These are phyloP conservation scores for Hypotaenidia okinawae DNA, from an alignment of 2,797 vertebrate genomes.

Conservation along the genomic window DNA sequence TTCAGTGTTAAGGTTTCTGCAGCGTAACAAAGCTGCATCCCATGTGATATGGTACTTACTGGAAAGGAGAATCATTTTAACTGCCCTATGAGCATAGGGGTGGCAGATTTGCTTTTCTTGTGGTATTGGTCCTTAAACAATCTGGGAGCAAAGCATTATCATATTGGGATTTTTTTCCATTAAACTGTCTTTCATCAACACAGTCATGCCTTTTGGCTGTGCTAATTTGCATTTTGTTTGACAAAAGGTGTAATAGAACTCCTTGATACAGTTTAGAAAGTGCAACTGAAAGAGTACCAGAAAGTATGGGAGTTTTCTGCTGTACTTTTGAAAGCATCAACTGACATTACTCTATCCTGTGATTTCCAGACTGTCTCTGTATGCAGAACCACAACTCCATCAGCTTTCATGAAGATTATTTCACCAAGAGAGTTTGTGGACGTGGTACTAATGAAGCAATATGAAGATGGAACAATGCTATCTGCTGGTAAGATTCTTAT, in stretches of 20 bases:
- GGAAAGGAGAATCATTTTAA: background rate
- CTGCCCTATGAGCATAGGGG: background rate
- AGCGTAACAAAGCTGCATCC: background rate
- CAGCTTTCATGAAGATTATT: conserved; percentile 92
- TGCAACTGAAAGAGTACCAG: background rate
- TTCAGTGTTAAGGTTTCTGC: background rate
- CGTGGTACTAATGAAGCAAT: conserved; percentile 85
- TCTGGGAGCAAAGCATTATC: fast-evolving
- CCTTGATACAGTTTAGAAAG: background rate
- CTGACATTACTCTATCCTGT: background rate
- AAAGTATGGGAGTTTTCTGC: background rate
- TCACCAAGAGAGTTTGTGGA: conserved; percentile 96
- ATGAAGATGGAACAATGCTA: conserved; percentile 87
- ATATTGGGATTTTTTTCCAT: background rate
- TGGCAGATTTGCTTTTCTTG: background rate
- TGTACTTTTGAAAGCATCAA: background rate
- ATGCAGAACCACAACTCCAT: conserved; percentile 89
- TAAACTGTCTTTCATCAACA: background rate
- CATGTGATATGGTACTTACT: background rate
- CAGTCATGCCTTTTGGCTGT: background rate
- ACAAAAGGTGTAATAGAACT: background rate
- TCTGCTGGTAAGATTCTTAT: conserved; percentile 85
- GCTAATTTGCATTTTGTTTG: background rate
- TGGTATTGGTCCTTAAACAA: background rate
- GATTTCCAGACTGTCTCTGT: conserved; percentile 82